These are phyloP conservation scores for Drosophila aldrichi DNA, from an alignment of 2,888 invertebrate genomes.

Conservation along the genomic window DNA sequence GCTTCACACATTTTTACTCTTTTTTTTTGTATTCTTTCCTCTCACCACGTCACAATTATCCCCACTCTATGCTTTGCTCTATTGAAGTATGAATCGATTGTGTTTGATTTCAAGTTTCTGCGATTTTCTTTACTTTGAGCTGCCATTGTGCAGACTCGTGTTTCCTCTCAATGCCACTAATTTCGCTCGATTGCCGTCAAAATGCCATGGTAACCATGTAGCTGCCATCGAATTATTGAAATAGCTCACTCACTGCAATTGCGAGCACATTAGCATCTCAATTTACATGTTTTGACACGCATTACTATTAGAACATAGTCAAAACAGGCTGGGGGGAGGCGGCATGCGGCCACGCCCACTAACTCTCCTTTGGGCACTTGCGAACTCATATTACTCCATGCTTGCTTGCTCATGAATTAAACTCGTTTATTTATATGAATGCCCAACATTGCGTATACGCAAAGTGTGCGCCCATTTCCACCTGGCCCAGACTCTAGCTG, in stretches of 20 bases:
- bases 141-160: conserved; percentile 12
- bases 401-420: conserved; percentile 73
- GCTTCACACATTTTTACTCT: neutral
- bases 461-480: conserved; percentile 32
- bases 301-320: conserved; percentile 42
- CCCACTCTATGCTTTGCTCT: neutral
- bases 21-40: too few relatives aligned
- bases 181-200: conserved; percentile 58
- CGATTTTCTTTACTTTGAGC: conserved; percentile 3
- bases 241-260: conserved; percentile 35
- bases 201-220: conserved; percentile 32
- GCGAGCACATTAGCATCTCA: conserved; percentile 22
- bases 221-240: conserved; percentile 29
- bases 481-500: conserved; percentile 14
- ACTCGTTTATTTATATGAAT: conserved; percentile 64
- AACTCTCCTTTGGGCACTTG: neutral
- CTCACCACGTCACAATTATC: neutral
- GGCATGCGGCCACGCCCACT: neutral
- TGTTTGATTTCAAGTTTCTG: neutral
- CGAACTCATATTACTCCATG: conserved; percentile 26
- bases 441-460: conserved; percentile 75
- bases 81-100: conserved; percentile 10
- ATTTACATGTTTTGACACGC: conserved; percentile 58
- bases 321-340: conserved; percentile 3
- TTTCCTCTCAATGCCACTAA: conserved; percentile 39